Percentiles rank a stretch among this genome's conserved stretches.
Conservation (phyloP, 2,888 invertebrate species). For the Phrixothrix hirtus region DNA sequence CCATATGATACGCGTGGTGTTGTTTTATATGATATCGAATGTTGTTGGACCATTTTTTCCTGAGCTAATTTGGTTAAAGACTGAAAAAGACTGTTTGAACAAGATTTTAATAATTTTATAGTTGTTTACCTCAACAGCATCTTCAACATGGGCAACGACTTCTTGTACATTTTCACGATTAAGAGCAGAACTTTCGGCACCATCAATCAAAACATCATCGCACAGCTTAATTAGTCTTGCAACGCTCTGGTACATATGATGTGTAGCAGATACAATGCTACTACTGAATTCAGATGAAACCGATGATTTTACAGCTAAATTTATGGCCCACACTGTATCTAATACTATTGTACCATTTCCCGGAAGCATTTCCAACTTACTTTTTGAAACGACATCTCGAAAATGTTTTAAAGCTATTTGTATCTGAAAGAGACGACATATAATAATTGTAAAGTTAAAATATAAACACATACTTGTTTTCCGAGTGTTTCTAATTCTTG, state of each 20-base stretch:
- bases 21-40: slow-evolving; percentile 46
- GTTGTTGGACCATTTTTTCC: slow-evolving; percentile 71
- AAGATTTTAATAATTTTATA: neutral
- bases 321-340: slow-evolving; percentile 88
- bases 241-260: slow-evolving; percentile 83
- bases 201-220: slow-evolving; percentile 82
- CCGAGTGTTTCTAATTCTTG: slow-evolving; percentile 40
- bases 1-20: slow-evolving; percentile 56
- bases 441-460: too few species aligned
- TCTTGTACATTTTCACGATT: slow-evolving; percentile 68
- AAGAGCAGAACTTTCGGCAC: slow-evolving; percentile 67
- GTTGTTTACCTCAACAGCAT: slow-evolving; percentile 67
- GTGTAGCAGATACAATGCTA: slow-evolving; percentile 76
- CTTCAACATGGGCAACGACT: slow-evolving; percentile 71
- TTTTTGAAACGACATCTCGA: slow-evolving; percentile 88
- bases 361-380: slow-evolving; percentile 90
- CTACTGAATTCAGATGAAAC: slow-evolving; percentile 61
- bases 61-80: slow-evolving; percentile 78
- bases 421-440: slow-evolving; percentile 56
- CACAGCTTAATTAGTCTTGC: slow-evolving; percentile 87
- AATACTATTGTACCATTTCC: slow-evolving; percentile 92
- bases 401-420: slow-evolving; percentile 84
- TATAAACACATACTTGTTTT: slow-evolving; percentile 36
- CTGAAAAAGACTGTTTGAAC: too few species aligned
- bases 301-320: slow-evolving; percentile 59